phyloP scores from a whole-genome alignment of 2,113 vertebrate species.

The Thinocorus orbignyianus region DNA sequence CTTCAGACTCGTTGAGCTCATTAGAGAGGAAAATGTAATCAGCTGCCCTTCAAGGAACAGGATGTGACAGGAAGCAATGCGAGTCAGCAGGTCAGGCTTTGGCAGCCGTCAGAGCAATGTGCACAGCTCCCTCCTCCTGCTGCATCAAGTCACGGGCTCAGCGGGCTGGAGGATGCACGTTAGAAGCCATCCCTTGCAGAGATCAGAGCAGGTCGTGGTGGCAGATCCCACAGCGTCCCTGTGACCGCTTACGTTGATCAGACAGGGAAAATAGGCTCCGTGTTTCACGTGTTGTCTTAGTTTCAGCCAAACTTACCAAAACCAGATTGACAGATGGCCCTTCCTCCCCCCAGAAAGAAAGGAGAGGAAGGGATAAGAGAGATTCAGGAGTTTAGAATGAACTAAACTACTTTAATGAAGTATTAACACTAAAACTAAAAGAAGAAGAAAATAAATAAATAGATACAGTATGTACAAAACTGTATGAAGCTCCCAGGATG shows the following conservation, averaged over 20 bases:
- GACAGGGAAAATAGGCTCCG: rapidly evolving
- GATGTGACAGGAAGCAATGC: background rate
- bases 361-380: too few species aligned
- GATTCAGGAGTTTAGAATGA: too few species aligned
- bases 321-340: too few species aligned
- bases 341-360: too few species aligned
- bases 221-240: background rate
- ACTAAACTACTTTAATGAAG: too few species aligned
- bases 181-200: background rate
- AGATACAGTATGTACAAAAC: too few species aligned
- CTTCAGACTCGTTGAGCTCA: background rate
- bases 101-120: background rate
- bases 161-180: background rate
- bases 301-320: too few species aligned
- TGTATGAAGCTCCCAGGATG: too few species aligned
- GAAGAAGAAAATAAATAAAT: too few species aligned
- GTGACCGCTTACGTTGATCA: rapidly evolving
- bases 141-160: background rate
- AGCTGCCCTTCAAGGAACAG: background rate
- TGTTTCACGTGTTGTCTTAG: background rate
- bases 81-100: background rate
- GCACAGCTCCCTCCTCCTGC: background rate
- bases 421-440: too few species aligned
- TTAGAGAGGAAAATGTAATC: background rate
- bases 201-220: rapidly evolving